Percentiles rank a stretch among this genome's conserved stretches.
phyloP scores from a whole-genome alignment of 2,888 invertebrate genomes.

The Meliscaeva auricollis region DNA sequence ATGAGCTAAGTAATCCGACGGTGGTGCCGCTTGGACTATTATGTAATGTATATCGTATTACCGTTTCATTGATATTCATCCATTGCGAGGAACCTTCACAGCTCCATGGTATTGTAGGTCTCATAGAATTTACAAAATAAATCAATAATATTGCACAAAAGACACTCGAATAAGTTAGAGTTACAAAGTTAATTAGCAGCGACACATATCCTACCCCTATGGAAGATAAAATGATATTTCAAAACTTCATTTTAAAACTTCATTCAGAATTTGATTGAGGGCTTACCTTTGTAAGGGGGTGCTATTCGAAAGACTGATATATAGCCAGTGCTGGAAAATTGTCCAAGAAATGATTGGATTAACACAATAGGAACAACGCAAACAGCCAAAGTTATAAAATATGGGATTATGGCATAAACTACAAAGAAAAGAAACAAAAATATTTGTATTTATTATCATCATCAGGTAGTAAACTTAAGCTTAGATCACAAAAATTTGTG shows the following conservation, averaged over 20 bases:
- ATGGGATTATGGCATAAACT: constrained; percentile 79
- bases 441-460: too few species aligned
- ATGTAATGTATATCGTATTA: too few species aligned
- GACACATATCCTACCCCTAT: constrained; percentile 94
- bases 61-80: constrained; percentile 29
- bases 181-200: constrained; percentile 90
- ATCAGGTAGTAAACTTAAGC: too few species aligned
- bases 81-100: constrained; percentile 86
- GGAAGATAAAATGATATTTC: not conserved
- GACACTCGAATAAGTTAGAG: constrained; percentile 89
- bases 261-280: not conserved
- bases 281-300: constrained; percentile 44
- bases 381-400: constrained; percentile 87
- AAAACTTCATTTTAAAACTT: not conserved
- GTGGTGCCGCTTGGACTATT: too few species aligned
- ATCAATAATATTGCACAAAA: constrained; percentile 86
- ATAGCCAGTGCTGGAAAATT: constrained; percentile 92
- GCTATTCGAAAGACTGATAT: constrained; percentile 90
- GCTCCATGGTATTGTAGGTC: constrained; percentile 90
- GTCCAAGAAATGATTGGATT: constrained; percentile 94
- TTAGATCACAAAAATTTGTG: too few species aligned
- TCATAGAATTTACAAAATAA: constrained; percentile 89
- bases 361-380: constrained; percentile 94
- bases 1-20: too few species aligned
- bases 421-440: constrained; percentile 6